phyloP scores from a whole-genome alignment of 2,797 vertebrate species.

The Peromyscus melanophrys region DNA sequence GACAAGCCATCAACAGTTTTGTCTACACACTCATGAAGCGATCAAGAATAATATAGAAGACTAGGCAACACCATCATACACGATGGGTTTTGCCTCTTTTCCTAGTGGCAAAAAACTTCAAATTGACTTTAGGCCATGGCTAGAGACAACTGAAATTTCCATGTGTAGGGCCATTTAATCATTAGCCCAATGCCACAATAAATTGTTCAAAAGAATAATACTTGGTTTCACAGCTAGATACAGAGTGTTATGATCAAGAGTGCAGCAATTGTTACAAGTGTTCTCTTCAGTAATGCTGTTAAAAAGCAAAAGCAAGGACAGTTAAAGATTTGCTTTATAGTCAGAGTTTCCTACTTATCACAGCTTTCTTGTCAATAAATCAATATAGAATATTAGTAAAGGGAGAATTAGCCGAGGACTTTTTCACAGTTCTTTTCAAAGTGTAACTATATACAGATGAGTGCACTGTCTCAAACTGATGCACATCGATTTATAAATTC shows the following conservation, averaged over 20 bases:
- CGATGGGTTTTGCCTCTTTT: not conserved
- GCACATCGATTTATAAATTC: not conserved
- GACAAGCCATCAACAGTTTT: not conserved
- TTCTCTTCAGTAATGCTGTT: not conserved
- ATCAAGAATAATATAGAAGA: not conserved
- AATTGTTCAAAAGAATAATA: not conserved
- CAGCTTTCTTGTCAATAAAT: slow-evolving; percentile 32
- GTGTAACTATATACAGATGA: not conserved
- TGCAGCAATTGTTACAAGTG: not conserved
- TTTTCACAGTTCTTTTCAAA: not conserved
- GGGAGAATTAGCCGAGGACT: not conserved
- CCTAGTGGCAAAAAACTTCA: not conserved
- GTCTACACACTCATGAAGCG: not conserved
- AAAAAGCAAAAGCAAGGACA: not conserved
- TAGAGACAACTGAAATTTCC: not conserved
- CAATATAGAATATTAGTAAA: not conserved
- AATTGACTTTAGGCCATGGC: not conserved
- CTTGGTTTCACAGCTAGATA: not conserved
- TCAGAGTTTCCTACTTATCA: slow-evolving; percentile 40
- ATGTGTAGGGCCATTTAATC: not conserved
- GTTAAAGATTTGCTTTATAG: not conserved
- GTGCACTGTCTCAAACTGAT: not conserved
- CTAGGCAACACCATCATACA: not conserved
- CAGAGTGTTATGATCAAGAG: not conserved
- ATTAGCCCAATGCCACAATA: not conserved